A percentile compares a stretch with the other conserved stretches of the same genome.
Conservation (phyloP, 2,797 vertebrate species). For the Tamandua tetradactyla region DNA sequence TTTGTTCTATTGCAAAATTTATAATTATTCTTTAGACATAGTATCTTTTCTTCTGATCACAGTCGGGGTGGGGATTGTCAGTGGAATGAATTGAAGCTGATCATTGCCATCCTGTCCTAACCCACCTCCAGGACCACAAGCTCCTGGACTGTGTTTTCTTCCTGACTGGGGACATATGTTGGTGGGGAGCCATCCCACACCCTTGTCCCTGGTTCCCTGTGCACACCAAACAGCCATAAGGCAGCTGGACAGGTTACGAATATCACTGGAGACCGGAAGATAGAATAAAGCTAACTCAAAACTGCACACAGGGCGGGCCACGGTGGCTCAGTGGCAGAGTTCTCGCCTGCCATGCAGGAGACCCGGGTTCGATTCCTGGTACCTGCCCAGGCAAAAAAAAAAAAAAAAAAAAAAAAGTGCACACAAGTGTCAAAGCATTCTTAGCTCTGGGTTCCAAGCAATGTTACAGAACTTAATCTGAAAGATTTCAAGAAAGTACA, state of each 20-base stretch:
- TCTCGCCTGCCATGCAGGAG: no score
- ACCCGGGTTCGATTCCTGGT: no score
- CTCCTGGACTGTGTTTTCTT: not conserved
- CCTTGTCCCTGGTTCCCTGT: not conserved
- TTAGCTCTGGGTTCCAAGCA: not conserved
- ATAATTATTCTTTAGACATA: not conserved
- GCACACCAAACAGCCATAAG: not conserved
- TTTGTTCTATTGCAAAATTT: conserved; percentile 7
- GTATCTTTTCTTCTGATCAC: not conserved
- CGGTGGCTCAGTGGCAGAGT: no score
- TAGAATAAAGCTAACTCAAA: not conserved
- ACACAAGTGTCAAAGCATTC: not conserved
- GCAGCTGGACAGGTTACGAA: not conserved
- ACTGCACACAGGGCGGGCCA: no score
- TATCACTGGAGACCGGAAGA: not conserved
- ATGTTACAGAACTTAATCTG: not conserved
- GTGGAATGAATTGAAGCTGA: not conserved
- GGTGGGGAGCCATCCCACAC: not conserved
- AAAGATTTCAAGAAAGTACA: not conserved
- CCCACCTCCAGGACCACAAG: rapidly evolving
- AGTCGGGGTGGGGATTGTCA: not conserved
- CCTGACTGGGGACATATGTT: not conserved
- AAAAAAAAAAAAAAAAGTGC: no score
- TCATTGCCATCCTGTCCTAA: not conserved
- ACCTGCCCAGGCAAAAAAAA: no score